Conservation (phyloP, 2,113 vertebrate genomes). For the Galbula dea region DNA sequence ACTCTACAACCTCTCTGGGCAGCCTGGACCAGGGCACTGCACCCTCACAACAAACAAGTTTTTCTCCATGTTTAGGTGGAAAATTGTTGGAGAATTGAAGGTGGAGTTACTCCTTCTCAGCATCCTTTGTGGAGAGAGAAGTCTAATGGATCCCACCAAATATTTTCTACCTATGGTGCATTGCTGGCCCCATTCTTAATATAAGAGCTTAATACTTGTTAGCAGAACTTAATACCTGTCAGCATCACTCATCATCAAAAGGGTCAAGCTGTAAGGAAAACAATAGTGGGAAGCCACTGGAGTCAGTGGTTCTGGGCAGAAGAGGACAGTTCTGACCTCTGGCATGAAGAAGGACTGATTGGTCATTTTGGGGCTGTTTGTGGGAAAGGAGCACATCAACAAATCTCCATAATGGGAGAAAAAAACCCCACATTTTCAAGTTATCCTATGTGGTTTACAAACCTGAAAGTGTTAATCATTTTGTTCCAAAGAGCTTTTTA, state of each 20-base stretch:
- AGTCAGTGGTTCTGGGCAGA: not conserved
- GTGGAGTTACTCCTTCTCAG: not conserved
- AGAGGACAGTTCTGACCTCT: not conserved
- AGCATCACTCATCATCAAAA: not conserved
- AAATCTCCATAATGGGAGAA: not conserved
- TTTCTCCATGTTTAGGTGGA: no score
- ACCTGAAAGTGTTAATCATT: not conserved
- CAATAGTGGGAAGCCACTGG: not conserved
- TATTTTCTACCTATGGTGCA: not conserved
- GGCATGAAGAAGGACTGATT: not conserved
- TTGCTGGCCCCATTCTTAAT: not conserved
- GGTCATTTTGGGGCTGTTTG: not conserved
- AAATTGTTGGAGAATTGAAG: no score
- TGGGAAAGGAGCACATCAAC: not conserved
- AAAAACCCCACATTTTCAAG: not conserved
- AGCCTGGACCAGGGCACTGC: no score
- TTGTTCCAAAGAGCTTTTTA: not conserved
- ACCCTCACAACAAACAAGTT: no score
- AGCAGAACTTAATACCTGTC: not conserved
- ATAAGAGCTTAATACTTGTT: no score
- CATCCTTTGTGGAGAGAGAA: not conserved
- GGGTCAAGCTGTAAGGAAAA: no score
- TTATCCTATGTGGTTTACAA: not conserved
- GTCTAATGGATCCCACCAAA: no score
- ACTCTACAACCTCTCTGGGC: no score